Conservation (phyloP, 2,888 invertebrate genomes). For the Lamellibrachia columna region DNA sequence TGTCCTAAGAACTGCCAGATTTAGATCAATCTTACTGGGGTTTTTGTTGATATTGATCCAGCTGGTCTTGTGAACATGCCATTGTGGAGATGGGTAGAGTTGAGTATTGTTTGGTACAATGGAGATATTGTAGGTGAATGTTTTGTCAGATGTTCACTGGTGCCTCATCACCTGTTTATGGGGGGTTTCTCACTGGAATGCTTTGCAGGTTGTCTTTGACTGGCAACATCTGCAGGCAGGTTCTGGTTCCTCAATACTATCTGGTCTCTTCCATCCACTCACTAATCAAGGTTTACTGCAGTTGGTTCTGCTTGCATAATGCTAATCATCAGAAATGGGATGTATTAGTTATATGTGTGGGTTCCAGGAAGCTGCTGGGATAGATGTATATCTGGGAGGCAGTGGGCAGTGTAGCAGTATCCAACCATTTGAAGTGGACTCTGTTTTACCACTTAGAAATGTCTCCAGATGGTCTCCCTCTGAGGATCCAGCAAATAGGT, state of each 20-base stretch:
- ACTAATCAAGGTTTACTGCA: background rate
- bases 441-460: background rate
- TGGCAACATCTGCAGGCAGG: background rate
- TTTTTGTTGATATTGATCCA: background rate
- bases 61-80: background rate
- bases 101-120: background rate
- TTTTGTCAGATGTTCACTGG: too few relatives aligned
- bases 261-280: background rate
- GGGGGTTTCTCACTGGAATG: background rate
- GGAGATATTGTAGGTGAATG: background rate
- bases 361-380: background rate
- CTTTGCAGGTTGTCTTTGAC: background rate
- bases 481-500: background rate
- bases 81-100: background rate
- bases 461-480: background rate
- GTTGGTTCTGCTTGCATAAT: background rate
- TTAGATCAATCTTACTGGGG: background rate
- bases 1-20: background rate
- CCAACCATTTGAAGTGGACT: background rate
- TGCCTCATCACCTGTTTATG: too few relatives aligned
- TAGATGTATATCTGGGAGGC: too few relatives aligned
- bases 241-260: background rate
- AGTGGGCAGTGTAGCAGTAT: too few relatives aligned
- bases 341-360: background rate
- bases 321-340: background rate